Conservation (phyloP, 2,888 invertebrate species). For the Agriopis aurantiaria region DNA sequence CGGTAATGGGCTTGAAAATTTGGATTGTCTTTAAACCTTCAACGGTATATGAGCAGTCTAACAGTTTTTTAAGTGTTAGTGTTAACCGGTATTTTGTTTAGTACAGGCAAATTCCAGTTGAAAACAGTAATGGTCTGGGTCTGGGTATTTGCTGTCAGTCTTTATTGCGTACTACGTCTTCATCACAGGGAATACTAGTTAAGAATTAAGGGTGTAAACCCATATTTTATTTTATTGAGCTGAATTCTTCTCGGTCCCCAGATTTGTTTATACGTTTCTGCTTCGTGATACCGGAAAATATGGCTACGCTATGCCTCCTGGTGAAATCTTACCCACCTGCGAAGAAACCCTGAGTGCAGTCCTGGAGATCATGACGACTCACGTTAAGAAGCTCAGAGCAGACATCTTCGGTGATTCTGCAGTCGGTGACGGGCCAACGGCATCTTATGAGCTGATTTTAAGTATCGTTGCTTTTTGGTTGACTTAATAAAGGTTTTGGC, state of each 20-base stretch:
- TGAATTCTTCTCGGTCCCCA: slow-evolving; percentile 38
- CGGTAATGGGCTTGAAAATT: too few relatives aligned
- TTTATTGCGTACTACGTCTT: too few relatives aligned
- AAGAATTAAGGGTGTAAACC: too few relatives aligned
- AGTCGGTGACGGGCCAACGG: not conserved
- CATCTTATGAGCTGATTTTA: not conserved
- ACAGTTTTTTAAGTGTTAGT: too few relatives aligned
- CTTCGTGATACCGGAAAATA: slow-evolving; percentile 89
- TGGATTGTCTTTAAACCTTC: too few relatives aligned
- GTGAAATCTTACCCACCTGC: slow-evolving; percentile 87
- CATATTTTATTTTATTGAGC: too few relatives aligned
- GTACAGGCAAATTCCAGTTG: too few relatives aligned
- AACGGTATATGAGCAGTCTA: too few relatives aligned
- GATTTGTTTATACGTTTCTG: slow-evolving; percentile 68
- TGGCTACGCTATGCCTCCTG: slow-evolving; percentile 89
- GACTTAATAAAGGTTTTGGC: slow-evolving; percentile 12
- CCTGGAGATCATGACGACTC: slow-evolving; percentile 74
- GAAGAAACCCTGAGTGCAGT: slow-evolving; percentile 86
- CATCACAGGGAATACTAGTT: too few relatives aligned
- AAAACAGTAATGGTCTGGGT: too few relatives aligned
- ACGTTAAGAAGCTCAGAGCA: slow-evolving; percentile 51
- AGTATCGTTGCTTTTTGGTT: slow-evolving; percentile 17
- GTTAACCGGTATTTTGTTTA: too few relatives aligned
- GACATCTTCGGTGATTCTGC: slow-evolving; percentile 44
- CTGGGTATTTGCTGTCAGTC: too few relatives aligned